phyloP scores from a whole-genome alignment of 2,888 invertebrate genomes.

The Tetranychus piercei region DNA sequence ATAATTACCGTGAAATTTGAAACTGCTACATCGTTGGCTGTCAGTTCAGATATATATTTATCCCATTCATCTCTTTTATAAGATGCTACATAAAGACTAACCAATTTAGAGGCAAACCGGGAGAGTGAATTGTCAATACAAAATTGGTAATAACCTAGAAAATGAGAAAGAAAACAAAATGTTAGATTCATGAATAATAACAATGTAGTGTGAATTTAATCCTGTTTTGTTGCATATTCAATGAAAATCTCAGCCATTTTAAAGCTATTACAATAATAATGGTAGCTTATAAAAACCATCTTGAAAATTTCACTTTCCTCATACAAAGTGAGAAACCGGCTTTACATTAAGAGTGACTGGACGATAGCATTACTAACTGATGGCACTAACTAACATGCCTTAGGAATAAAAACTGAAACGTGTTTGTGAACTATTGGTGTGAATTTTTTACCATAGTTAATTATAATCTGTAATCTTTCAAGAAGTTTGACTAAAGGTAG shows the following conservation, averaged over 20 bases:
- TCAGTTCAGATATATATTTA: constrained; percentile 67
- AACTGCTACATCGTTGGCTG: constrained; percentile 65
- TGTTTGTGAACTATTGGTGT: too few relatives aligned
- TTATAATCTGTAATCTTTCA: too few relatives aligned
- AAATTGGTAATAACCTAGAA: constrained; percentile 55
- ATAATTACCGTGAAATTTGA: constrained; percentile 65
- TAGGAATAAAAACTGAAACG: too few relatives aligned
- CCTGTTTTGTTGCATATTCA: neutral
- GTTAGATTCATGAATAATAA: neutral
- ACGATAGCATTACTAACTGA: too few relatives aligned
- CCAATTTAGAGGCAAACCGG: constrained; percentile 67
- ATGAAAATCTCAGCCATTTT: neutral
- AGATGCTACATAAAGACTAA: constrained; percentile 73
- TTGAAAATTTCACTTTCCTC: too few relatives aligned
- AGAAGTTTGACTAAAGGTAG: too few relatives aligned
- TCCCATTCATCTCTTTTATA: constrained; percentile 85
- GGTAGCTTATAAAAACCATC: too few relatives aligned
- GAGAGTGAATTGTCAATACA: constrained; percentile 87
- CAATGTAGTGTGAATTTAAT: constrained; percentile 15
- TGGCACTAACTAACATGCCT: too few relatives aligned
- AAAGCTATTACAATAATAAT: too few relatives aligned
- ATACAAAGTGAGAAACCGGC: too few relatives aligned
- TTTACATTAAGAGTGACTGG: too few relatives aligned
- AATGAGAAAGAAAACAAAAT: neutral
- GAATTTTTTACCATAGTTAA: too few relatives aligned